Base-by-base conservation (phyloP, 2,113 vertebrate genomes). In the Dicaeum eximium region DNA sequence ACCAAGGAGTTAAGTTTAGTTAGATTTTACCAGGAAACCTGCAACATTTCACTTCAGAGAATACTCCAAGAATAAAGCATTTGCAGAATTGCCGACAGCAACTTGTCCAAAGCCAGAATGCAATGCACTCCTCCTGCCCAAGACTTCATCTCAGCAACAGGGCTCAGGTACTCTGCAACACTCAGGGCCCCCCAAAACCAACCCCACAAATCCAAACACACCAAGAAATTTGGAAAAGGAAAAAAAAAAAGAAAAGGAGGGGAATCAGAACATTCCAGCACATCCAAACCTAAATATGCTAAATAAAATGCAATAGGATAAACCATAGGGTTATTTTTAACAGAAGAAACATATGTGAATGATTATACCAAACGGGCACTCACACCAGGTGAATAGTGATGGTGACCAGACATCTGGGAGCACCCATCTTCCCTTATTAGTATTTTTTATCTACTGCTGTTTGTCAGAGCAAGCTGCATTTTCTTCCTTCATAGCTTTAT, bases 361-460 rank as follows among this genome's bases (percentile, higher is more conserved):
- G 15, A 86, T 80, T 93, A 95, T 62, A 91, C 22, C 71, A 79
- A 93, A 73, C 74, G 6, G 35, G 6, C 24, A 95, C 80, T 97
- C 72, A 94, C 19, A 7, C 45, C 70, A 95, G 95, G 93, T 96
- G 91, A 97, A 97, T 10, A 83, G 65, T 33, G 92, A 95, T 53
- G 80, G 91, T 95, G 30, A 73, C 37, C 48, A 95, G 70, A 84
- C n/a, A 95, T 6, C 2, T 94, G 89, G 72, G 74, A 95, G 38
- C 17, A 66, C 53, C 38, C 30, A 33, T 33, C 82, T 89, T 80
- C 48, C 77, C 80, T 91, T 82, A 82, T 78, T 71, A 94, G 70
- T 69, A 94, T 94, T 98, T 98, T 97, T 97, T 94, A 96, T 86
- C 82, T 96, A 95, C 28, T 97, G 93, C 95, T 94, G 91, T 95